Base-by-base conservation (phyloP, 1,140 invertebrate species). In the Cotesia chilonis region DNA sequence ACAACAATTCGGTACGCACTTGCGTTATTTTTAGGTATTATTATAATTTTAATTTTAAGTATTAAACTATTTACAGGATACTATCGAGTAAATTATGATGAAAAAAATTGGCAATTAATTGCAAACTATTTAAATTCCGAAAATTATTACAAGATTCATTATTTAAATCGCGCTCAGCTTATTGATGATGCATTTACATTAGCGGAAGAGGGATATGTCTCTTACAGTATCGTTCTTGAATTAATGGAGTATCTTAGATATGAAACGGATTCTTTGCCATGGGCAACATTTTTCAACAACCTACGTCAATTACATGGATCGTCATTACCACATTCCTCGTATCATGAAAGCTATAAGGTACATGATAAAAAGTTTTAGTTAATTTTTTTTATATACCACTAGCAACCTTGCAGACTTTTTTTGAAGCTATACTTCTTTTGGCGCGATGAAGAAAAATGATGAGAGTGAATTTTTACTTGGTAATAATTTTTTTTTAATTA, bases 171-270 rank as follows among this genome's bases (percentile, higher is more conserved):
- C 70, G 93, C 92, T 2, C 93, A 95, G 81, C 83, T 95, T 1
- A 84, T 96, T 4, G 92, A 95, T 76, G 94, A 96, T 79, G 86
- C 91, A 4, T 90, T 94, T 73, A 90, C 91, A 75, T 86, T 95
- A 35, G 90, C 90, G 1, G 87, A 88, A 69, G 89, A 88, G 60
- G 88, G 86, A 20, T 83, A 89, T 12, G 78, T 92, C 3, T 67
- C 77, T 4, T 89, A 90, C 36, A 71, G 75, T 1, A 80, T 87
- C n/a, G 88, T 89, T 0, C 83, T 93, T 28, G 83, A 89, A 4
- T 84, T 91, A 3, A 81, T 90, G 0, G 82, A 87, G 0, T 93
- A 92, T 78, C 77, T 94, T 70, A 79, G 84, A 65, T 78, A 87
- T 4, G 92, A 93, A 79, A 88, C 83, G 3, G 88, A 92, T 66